phyloP scores from a whole-genome alignment of 37 sponge, comb jelly and placozoan genomes.

The Dysidea cf. avara region DNA sequence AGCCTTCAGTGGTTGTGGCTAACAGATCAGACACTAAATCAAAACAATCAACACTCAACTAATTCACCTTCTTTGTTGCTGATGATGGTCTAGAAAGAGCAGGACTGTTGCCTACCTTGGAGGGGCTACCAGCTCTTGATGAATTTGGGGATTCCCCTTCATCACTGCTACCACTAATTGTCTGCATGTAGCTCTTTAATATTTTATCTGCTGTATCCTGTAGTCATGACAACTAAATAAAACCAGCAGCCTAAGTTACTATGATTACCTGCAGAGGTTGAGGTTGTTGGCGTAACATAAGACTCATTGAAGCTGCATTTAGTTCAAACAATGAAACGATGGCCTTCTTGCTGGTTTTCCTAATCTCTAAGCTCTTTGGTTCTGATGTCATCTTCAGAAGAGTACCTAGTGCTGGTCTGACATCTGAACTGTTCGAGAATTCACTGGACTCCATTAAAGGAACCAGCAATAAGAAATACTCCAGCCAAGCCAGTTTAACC shows the following conservation, averaged over 20 bases:
- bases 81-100: constrained; percentile 9
- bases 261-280: constrained; percentile 63
- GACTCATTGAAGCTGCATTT: constrained; percentile 62
- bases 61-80: constrained; percentile 12
- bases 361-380: constrained; percentile 73
- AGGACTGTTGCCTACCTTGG: neutral
- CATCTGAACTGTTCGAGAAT: constrained; percentile 58
- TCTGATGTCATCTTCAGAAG: constrained; percentile 60
- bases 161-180: constrained; percentile 14
- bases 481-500: constrained; percentile 75
- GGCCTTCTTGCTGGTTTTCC: constrained; percentile 45
- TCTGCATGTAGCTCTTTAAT: constrained; percentile 45
- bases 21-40: no score
- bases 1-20: no score
- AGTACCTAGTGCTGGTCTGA: constrained; percentile 56
- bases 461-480: constrained; percentile 67
- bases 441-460: constrained; percentile 59
- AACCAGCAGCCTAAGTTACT: neutral
- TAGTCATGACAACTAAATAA: constrained; percentile 1
- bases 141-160: neutral
- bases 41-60: no score
- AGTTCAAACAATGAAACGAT: constrained; percentile 64
- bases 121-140: neutral
- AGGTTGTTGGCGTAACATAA: constrained; percentile 50
- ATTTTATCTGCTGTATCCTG: constrained; percentile 42